Percentiles rank a stretch among this genome's conserved stretches.
These are phyloP conservation scores for Coilia nasus DNA, from an alignment of 2,797 vertebrate genomes.

Conservation along the genomic window DNA sequence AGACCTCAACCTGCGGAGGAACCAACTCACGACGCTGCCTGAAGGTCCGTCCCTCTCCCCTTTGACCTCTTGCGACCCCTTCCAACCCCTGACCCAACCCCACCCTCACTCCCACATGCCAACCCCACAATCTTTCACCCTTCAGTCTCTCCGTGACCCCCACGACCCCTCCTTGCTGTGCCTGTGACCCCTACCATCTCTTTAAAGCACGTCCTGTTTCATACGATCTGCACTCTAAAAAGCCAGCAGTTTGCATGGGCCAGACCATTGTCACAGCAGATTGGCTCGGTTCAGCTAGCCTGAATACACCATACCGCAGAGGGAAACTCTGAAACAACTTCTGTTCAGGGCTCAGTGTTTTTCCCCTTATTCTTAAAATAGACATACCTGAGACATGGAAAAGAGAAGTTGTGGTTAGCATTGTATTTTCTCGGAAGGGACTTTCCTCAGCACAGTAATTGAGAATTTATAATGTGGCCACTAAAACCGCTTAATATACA, in stretches of 20 bases:
- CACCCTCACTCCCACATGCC: background rate
- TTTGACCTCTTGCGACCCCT: background rate
- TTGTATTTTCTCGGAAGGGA: background rate
- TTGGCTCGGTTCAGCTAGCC: background rate
- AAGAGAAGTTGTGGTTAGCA: background rate
- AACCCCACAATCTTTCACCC: background rate
- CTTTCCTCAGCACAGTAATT: background rate
- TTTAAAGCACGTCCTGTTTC: no score
- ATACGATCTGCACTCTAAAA: no score
- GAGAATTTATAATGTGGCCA: background rate
- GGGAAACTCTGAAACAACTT: background rate
- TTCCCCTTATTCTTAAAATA: background rate
- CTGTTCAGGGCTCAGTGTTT: background rate
- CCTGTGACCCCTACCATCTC: background rate
- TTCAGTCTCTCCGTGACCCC: background rate
- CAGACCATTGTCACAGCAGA: background rate
- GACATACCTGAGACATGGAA: background rate
- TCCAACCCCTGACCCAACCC: background rate
- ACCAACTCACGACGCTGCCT: conserved; percentile 82
- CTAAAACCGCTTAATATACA: background rate
- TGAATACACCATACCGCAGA: background rate
- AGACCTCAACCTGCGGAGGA: conserved; percentile 87
- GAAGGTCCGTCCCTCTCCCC: conserved; percentile 73
- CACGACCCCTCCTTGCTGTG: background rate
- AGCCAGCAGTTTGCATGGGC: no score